Evolutionary conservation across 2,113 vertebrate species (phyloP).

Genomic region (Dicerorhinus sumatrensis): DNA sequence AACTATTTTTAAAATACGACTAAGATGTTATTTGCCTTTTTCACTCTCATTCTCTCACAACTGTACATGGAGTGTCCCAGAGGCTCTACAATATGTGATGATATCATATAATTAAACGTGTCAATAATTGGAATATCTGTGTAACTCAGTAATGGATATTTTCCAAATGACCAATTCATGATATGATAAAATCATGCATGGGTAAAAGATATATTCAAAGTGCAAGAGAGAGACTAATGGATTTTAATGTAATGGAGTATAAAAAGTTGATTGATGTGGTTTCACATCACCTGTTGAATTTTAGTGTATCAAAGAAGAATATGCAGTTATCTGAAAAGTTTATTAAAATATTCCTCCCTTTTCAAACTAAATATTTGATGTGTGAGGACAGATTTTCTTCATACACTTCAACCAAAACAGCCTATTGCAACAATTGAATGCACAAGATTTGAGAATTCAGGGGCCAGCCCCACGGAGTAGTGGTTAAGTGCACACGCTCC

Average conservation of each 20-base stretch:
- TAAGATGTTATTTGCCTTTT: not conserved
- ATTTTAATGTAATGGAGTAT: not conserved
- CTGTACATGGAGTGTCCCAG: not conserved
- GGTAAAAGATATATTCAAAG: not conserved
- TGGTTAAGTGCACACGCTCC: too few relatives aligned
- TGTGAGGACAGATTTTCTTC: not conserved
- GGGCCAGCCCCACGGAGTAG: too few relatives aligned
- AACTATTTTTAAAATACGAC: slow-evolving; percentile 3
- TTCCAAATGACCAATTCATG: slow-evolving; percentile 24
- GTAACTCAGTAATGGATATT: not conserved
- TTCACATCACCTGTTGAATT: not conserved
- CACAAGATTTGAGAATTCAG: slow-evolving; percentile 1
- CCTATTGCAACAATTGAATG: not conserved
- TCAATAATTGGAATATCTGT: not conserved
- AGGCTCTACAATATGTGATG: not conserved
- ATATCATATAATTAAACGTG: not conserved
- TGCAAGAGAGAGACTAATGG: not conserved
- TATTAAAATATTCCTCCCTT: slow-evolving; percentile 13
- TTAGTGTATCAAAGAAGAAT: not conserved
- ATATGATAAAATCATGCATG: not conserved
- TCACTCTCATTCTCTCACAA: not conserved
- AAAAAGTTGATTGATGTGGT: not conserved
- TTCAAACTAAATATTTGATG: slow-evolving; percentile 30
- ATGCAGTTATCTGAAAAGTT: slow-evolving; percentile 19
- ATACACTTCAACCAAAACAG: not conserved